Evolutionary conservation across 30 jellyfish, hydroid and myxozoan species (phyloP).

Genomic region (Sanderia malayensis): DNA sequence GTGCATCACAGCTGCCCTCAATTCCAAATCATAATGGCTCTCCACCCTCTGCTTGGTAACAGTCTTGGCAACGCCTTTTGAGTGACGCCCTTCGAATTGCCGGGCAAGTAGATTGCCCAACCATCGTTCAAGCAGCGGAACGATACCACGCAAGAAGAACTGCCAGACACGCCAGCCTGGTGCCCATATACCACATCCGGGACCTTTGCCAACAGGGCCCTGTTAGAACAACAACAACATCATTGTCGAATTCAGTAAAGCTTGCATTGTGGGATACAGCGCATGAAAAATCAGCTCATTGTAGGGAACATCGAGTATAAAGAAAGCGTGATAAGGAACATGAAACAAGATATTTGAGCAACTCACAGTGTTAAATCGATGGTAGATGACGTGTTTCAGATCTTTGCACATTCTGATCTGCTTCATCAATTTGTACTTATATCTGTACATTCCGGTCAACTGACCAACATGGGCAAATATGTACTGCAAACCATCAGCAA

Average conservation of each 20-base stretch:
- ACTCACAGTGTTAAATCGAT: conserved; percentile 95
- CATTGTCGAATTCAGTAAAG: no score
- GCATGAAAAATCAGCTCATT: no score
- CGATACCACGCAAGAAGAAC: conserved; percentile 96
- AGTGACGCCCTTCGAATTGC: conserved; percentile 98
- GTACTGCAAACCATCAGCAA: conserved; percentile 99
- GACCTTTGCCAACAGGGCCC: conserved; percentile 99
- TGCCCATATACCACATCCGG: conserved; percentile 99
- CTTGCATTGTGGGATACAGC: no score
- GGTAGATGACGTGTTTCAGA: conserved; percentile 82
- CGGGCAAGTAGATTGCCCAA: conserved; percentile 96
- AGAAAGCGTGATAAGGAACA: no score
- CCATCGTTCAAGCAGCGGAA: conserved; percentile 98
- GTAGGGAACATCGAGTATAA: no score
- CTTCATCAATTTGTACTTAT: conserved; percentile 98
- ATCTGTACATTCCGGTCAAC: conserved; percentile 98
- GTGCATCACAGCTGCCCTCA: conserved; percentile 99
- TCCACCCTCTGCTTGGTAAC: conserved; percentile 98
- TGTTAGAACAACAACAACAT: no score
- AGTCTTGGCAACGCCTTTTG: conserved; percentile 99
- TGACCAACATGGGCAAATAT: conserved; percentile 98
- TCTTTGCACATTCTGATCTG: conserved; percentile 99
- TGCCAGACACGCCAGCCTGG: conserved; percentile 99
- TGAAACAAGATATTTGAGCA: no score
- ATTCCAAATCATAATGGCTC: conserved; percentile 97